These are phyloP conservation scores for Orgyia antiqua DNA, from an alignment of 2,888 invertebrate genomes.

Conservation along the genomic window DNA sequence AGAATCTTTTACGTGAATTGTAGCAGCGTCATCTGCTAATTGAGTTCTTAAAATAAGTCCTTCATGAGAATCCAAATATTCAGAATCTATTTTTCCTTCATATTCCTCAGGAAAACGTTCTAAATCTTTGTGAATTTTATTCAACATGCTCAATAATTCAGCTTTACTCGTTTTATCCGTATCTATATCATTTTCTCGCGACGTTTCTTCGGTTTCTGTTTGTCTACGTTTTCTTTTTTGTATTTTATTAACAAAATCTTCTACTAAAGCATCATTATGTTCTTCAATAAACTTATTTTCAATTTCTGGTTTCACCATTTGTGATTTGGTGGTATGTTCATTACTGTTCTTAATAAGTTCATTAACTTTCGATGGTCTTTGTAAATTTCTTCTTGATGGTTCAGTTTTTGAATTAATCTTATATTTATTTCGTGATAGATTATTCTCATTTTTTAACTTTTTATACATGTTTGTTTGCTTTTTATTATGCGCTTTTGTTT, in stretches of 20 bases:
- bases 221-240: slow-evolving; percentile 13
- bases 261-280: slow-evolving; percentile 6
- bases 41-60: slow-evolving; percentile 38
- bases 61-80: slow-evolving; percentile 17
- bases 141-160: slow-evolving; percentile 42
- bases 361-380: slow-evolving; percentile 5
- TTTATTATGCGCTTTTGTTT: slow-evolving; percentile 1
- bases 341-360: no score
- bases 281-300: no score
- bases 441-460: slow-evolving; percentile 1
- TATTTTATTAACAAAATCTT: slow-evolving; percentile 6
- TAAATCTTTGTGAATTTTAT: slow-evolving; percentile 42
- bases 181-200: slow-evolving; percentile 44
- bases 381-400: slow-evolving; percentile 5
- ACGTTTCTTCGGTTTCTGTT: slow-evolving; percentile 20
- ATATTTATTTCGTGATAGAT: background rate
- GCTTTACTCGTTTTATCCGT: slow-evolving; percentile 26
- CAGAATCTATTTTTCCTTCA: slow-evolving; percentile 14
- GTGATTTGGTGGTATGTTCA: no score
- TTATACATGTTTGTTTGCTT: slow-evolving; percentile 1
- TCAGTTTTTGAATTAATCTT: background rate
- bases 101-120: slow-evolving; percentile 34
- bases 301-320: no score
- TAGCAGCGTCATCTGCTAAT: slow-evolving; percentile 37
- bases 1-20: slow-evolving; percentile 37